Evolutionary conservation across 2,113 vertebrate genomes (phyloP).

Genomic region (Leucosticte australis): DNA sequence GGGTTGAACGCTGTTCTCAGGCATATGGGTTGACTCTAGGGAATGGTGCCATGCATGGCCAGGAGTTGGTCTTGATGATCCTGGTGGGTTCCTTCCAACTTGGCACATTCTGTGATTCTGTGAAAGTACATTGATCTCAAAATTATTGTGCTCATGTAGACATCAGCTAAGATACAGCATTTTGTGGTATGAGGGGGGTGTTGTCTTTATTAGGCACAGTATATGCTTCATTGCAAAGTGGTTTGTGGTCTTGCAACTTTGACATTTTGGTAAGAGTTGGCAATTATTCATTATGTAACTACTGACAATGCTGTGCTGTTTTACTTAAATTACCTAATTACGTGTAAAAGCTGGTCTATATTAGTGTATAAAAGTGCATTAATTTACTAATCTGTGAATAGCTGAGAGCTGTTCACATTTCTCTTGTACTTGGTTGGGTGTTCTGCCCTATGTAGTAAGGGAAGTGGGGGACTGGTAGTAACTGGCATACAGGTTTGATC

Average conservation of each 20-base stretch:
- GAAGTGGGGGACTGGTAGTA: not conserved
- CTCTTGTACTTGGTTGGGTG: not conserved
- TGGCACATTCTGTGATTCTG: not conserved
- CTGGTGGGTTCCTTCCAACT: not conserved
- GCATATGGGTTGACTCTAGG: not conserved
- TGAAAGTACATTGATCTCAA: not conserved
- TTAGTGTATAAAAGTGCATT: not conserved
- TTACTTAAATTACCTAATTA: not conserved
- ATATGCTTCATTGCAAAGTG: not conserved
- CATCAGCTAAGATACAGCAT: not conserved
- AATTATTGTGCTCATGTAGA: not conserved
- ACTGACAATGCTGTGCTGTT: not conserved
- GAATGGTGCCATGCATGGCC: not conserved
- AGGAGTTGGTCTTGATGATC: not conserved
- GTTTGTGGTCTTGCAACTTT: not conserved
- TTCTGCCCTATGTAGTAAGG: not conserved
- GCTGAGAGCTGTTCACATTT: not conserved
- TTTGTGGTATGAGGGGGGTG: not conserved
- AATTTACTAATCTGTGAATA: not conserved
- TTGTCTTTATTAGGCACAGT: not conserved
- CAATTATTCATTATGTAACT: fast-evolving
- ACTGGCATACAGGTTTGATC: not conserved
- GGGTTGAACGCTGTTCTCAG: fast-evolving
- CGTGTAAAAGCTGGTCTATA: not conserved
- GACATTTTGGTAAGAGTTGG: not conserved